phyloP scores from a whole-genome alignment of 2,888 invertebrate species.

The Dysmachus trigonus region DNA sequence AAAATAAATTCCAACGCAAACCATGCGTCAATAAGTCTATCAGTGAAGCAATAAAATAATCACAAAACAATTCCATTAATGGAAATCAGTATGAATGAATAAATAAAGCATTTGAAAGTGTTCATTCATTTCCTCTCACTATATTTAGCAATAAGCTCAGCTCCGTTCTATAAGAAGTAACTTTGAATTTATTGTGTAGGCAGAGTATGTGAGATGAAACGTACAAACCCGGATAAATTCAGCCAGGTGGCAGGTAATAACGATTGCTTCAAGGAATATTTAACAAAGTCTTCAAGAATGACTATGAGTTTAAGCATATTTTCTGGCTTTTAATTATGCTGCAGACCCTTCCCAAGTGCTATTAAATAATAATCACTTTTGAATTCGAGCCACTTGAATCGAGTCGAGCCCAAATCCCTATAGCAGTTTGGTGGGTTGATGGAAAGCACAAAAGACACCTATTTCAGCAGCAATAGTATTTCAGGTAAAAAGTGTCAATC shows the following conservation, averaged over 20 bases:
- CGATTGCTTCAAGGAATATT: not conserved
- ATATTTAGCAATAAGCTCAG: not conserved
- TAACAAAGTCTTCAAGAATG: not conserved
- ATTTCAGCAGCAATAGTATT: not conserved
- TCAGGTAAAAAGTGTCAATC: not conserved
- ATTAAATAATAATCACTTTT: not conserved
- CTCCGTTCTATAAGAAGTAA: not conserved
- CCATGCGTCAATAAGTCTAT: not conserved
- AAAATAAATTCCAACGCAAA: not conserved
- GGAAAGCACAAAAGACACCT: not conserved
- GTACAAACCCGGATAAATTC: not conserved
- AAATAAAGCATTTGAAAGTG: not conserved
- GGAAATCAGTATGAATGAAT: not conserved
- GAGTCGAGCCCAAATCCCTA: not conserved
- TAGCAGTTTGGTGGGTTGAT: not conserved
- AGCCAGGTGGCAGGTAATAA: not conserved
- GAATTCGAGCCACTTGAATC: not conserved
- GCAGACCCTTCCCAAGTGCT: not conserved
- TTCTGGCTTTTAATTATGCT: not conserved
- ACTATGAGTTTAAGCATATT: not conserved
- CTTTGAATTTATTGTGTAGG: not conserved
- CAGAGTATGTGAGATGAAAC: not conserved
- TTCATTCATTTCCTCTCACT: not conserved
- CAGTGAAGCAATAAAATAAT: not conserved
- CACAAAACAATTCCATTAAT: not conserved